These are phyloP conservation scores for Drosophila persimilis DNA, from an alignment of 1,140 invertebrate genomes.

Conservation along the genomic window DNA sequence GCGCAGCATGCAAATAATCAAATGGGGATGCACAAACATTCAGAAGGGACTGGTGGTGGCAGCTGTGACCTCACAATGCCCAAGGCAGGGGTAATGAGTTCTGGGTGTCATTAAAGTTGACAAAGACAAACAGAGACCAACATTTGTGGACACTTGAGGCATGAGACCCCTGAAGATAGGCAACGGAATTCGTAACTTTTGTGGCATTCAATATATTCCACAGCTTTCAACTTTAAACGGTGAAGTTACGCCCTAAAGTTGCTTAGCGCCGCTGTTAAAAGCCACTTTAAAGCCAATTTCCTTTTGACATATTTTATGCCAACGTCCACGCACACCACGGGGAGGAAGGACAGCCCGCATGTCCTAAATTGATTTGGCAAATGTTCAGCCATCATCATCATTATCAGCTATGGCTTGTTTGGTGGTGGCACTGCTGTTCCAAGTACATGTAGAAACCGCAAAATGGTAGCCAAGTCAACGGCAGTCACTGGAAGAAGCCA, in stretches of 20 bases:
- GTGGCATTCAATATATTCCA: neutral
- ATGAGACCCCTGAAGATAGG: slow-evolving; percentile 49
- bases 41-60: slow-evolving; percentile 14
- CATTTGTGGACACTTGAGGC: slow-evolving; percentile 16
- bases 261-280: no score
- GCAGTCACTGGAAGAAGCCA: slow-evolving; percentile 25
- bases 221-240: slow-evolving; percentile 7
- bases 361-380: slow-evolving; percentile 69
- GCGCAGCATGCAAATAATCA: slow-evolving; percentile 58
- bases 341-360: slow-evolving; percentile 11
- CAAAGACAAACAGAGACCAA: slow-evolving; percentile 43
- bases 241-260: neutral
- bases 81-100: slow-evolving; percentile 49
- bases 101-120: slow-evolving; percentile 18
- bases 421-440: slow-evolving; percentile 49
- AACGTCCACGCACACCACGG: slow-evolving; percentile 10
- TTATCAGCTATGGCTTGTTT: slow-evolving; percentile 46
- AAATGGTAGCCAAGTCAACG: slow-evolving; percentile 37
- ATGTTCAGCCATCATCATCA: slow-evolving; percentile 61
- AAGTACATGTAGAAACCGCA: slow-evolving; percentile 38
- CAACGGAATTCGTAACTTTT: slow-evolving; percentile 14
- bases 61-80: slow-evolving; percentile 43
- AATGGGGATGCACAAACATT: slow-evolving; percentile 53
- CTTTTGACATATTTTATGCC: slow-evolving; percentile 36
- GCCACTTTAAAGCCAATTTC: slow-evolving; percentile 39